A percentile compares a stretch with the other conserved stretches of the same genome.
Conservation (phyloP, 1,140 invertebrate genomes). For the Samia ricini region DNA sequence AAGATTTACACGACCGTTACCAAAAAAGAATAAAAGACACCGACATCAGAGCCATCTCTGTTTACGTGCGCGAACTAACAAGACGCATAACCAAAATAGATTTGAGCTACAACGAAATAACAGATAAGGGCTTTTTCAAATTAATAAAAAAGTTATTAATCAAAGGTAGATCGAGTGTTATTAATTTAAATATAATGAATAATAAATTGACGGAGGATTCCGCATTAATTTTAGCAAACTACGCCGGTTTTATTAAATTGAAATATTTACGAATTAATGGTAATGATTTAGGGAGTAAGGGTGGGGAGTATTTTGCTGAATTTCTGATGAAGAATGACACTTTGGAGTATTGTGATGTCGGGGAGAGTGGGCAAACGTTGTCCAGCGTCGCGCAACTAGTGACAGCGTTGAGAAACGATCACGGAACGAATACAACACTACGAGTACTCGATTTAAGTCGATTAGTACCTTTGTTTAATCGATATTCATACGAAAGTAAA, state of each 20-base stretch:
- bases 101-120: constrained; percentile 78
- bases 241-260: constrained; percentile 61
- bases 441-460: constrained; percentile 78
- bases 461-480: constrained; percentile 66
- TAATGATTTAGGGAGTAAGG: constrained; percentile 76
- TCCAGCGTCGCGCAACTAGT: constrained; percentile 73
- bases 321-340: constrained; percentile 67
- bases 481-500: constrained; percentile 63
- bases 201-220: constrained; percentile 72
- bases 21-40: constrained; percentile 57
- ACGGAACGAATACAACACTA: constrained; percentile 56
- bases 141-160: constrained; percentile 64
- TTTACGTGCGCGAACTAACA: constrained; percentile 66
- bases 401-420: constrained; percentile 61
- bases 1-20: constrained; percentile 53
- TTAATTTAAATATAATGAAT: constrained; percentile 75
- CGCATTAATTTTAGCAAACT: constrained; percentile 53
- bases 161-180: constrained; percentile 52
- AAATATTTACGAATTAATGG: constrained; percentile 75
- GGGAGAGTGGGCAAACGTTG: constrained; percentile 75
- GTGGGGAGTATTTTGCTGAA: constrained; percentile 68
- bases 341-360: constrained; percentile 76
- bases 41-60: constrained; percentile 70
- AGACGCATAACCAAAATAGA: constrained; percentile 71
- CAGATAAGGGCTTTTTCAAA: constrained; percentile 72